Base-by-base conservation (phyloP, 2,113 vertebrate genomes). In the Hippolais icterina region DNA sequence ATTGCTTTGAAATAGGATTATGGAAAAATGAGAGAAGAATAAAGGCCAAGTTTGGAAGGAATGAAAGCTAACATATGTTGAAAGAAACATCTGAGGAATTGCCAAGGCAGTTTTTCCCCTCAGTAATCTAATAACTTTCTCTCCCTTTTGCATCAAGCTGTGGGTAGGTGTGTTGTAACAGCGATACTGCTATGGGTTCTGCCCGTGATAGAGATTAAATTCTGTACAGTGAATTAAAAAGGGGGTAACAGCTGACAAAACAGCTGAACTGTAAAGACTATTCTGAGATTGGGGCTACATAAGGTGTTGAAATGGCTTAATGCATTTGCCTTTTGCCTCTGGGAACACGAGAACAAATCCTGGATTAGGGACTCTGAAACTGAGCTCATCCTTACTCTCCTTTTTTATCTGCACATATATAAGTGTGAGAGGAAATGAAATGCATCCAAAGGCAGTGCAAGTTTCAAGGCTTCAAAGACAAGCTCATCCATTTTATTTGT, bases 341-440 rank as follows among this genome's bases (percentile, higher is more conserved):
- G 81, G 89, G 84, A 96, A 96, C 68, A 89, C 71, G 77, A 93
- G 94, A 91, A 79, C 91, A 95, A 93, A 95, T 93, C 87, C 77
- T 79, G 72, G 77, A 96, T 97, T 95, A 87, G 70, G 88, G 80
- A 72, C 66, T 39, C 19, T 72, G 85, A 94, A 96, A 94, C 60
- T 0, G 46, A 96, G 63, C 49, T 91, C 88, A 77, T 52, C n/a
- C 68, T 68, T 72, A 37, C 50, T 52, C 85, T 84, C 47, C n/a
- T 84, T 91, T 92, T 77, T 78, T 71, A 44, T 15, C 47, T 21
- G 20, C 5, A 41, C 7, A 0, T 19, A 39, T 9, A 1, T 13
- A 66, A 76, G 47, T 0, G 4, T 44, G 39, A 79, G 49, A 93
- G 49, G 83, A 92, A 92, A 83, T 2, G 1, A 86, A 83, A 66